Percentiles rank a stretch among this genome's conserved stretches.
Evolutionary conservation across 1,140 invertebrate genomes (phyloP).

Genomic region (Tyrophagus putrescentiae): DNA sequence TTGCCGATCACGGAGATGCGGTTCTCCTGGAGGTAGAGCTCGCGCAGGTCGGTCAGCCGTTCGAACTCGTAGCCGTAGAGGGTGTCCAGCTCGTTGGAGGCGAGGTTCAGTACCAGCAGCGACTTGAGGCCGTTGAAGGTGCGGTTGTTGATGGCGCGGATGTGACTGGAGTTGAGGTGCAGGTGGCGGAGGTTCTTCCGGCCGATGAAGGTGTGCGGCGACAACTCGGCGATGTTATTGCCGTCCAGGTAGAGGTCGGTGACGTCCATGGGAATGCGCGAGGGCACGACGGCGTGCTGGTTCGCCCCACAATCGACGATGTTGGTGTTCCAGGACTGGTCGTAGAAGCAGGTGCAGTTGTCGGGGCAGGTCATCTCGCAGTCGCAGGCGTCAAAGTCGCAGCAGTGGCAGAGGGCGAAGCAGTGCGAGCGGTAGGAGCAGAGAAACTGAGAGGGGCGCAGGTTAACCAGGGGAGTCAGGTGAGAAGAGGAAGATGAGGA

Average conservation of each 20-base stretch:
- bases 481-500: too few relatives aligned
- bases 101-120: conserved; percentile 62
- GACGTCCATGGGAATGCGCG: conserved; percentile 77
- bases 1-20: conserved; percentile 59
- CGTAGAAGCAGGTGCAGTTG: conserved; percentile 71
- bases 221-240: conserved; percentile 63
- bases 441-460: conserved; percentile 62
- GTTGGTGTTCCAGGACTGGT: conserved; percentile 78
- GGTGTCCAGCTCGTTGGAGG: conserved; percentile 60
- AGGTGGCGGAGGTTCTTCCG: conserved; percentile 70
- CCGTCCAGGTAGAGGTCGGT: conserved; percentile 80
- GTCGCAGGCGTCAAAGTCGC: conserved; percentile 84
- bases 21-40: conserved; percentile 76
- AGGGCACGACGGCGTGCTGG: conserved; percentile 45
- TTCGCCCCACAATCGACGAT: conserved; percentile 66
- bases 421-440: conserved; percentile 81
- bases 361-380: conserved; percentile 85
- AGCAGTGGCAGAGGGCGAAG: conserved; percentile 80
- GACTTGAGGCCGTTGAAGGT: conserved; percentile 75
- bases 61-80: conserved; percentile 79
- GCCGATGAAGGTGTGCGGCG: conserved; percentile 78
- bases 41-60: conserved; percentile 56
- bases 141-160: conserved; percentile 72
- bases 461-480: conserved; percentile 42
- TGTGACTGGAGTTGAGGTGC: conserved; percentile 66